A percentile compares a stretch with the other conserved stretches of the same genome.
These are phyloP conservation scores for Chaetophractus vellerosus DNA, from an alignment of 2,797 vertebrate species.

Conservation along the genomic window DNA sequence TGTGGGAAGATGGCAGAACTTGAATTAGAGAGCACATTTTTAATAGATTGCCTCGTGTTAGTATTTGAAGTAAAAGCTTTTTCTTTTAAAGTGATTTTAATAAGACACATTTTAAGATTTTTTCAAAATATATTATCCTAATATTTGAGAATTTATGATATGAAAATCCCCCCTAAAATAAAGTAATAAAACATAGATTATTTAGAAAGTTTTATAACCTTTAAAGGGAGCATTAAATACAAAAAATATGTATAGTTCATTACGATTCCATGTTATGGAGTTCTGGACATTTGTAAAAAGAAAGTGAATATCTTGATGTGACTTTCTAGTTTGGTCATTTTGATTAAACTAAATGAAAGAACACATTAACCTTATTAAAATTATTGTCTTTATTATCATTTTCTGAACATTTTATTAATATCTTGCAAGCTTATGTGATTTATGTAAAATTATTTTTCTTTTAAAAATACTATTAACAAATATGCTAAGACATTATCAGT, in stretches of 20 bases:
- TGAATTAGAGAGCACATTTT: conserved; percentile 15
- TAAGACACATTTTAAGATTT: background rate
- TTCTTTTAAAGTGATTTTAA: background rate
- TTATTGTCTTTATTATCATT: too few relatives aligned
- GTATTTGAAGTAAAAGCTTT: background rate
- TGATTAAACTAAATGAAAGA: too few relatives aligned
- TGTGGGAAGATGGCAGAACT: background rate
- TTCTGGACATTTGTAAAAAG: background rate
- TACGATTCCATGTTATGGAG: background rate
- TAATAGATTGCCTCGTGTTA: background rate
- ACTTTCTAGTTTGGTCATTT: background rate
- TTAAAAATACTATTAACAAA: background rate
- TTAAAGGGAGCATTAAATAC: background rate
- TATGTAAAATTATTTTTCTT: background rate
- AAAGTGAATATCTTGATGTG: background rate
- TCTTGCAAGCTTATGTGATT: too few relatives aligned
- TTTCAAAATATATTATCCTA: background rate
- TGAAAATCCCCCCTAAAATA: background rate
- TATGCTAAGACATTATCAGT: background rate
- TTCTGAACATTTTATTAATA: too few relatives aligned
- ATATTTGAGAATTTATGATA: background rate
- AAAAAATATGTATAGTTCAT: background rate
- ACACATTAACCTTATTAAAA: too few relatives aligned
- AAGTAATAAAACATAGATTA: background rate
- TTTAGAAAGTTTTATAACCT: background rate